These are phyloP conservation scores for Lycocerus yunnanus DNA, from an alignment of 2,888 invertebrate genomes.

Conservation along the genomic window DNA sequence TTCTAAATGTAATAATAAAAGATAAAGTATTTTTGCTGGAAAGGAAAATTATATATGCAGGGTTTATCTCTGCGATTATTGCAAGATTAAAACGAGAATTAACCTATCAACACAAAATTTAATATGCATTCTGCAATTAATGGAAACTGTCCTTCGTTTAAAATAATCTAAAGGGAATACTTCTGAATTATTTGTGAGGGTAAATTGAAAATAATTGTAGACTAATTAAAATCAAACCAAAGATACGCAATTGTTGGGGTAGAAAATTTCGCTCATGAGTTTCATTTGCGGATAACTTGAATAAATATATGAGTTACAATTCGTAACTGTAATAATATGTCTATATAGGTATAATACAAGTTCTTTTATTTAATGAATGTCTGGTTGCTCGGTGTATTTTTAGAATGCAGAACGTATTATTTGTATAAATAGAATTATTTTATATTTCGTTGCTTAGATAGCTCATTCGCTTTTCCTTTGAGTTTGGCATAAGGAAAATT, in stretches of 20 bases:
- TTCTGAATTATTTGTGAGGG: neutral
- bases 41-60: neutral
- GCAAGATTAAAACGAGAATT: neutral
- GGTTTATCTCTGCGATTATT: neutral
- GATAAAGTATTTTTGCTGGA: neutral
- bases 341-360: neutral
- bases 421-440: neutral
- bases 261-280: neutral
- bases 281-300: neutral
- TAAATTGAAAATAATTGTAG: neutral
- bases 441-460: neutral
- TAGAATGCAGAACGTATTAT: neutral
- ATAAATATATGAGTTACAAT: neutral
- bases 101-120: neutral
- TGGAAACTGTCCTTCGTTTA: neutral
- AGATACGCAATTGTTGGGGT: neutral
- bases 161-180: neutral
- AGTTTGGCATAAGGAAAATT: neutral
- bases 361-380: neutral
- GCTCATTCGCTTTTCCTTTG: neutral
- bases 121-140: neutral
- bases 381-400: neutral
- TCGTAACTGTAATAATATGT: neutral
- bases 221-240: neutral
- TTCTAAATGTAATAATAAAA: neutral